A percentile compares a stretch with the other conserved stretches of the same genome.
Evolutionary conservation across 2,888 invertebrate genomes (phyloP).

Genomic region (Lordiphosa fenestrarum): DNA sequence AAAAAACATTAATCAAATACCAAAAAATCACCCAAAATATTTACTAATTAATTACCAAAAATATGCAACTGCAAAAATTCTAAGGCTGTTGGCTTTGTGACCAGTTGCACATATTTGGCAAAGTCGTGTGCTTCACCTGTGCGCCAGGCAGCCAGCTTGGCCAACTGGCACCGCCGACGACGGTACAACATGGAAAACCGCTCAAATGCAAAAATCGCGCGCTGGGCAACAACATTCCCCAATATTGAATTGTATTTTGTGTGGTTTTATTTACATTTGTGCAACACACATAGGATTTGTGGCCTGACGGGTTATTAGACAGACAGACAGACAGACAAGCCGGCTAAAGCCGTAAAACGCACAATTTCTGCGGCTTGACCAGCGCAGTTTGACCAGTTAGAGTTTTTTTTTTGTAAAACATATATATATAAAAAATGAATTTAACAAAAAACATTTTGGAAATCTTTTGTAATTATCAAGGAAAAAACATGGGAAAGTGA

Average conservation of each 20-base stretch:
- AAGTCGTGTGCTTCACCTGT: conserved; percentile 59
- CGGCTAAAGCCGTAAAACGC: conserved; percentile 56
- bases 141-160: conserved; percentile 14
- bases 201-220: conserved; percentile 58
- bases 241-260: conserved; percentile 61
- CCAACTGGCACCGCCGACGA: too few relatives aligned
- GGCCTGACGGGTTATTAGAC: conserved; percentile 1
- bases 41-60: conserved; percentile 71
- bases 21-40: conserved; percentile 31
- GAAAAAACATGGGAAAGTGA: conserved; percentile 29
- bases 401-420: conserved; percentile 24
- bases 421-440: conserved; percentile 17
- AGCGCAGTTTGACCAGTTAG: conserved; percentile 60
- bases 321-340: conserved; percentile 55
- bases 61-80: conserved; percentile 50
- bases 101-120: conserved; percentile 30
- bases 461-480: conserved; percentile 38
- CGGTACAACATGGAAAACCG: conserved; percentile 60
- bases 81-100: conserved; percentile 42
- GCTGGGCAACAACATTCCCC: conserved; percentile 59
- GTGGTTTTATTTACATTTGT: conserved; percentile 66
- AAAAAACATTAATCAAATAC: conserved; percentile 19
- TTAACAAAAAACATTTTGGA: conserved; percentile 15
- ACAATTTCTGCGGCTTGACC: conserved; percentile 54
- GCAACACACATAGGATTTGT: conserved; percentile 25